These are phyloP conservation scores for Muntiacus reevesi DNA, from an alignment of 2,113 vertebrate species.

Conservation along the genomic window DNA sequence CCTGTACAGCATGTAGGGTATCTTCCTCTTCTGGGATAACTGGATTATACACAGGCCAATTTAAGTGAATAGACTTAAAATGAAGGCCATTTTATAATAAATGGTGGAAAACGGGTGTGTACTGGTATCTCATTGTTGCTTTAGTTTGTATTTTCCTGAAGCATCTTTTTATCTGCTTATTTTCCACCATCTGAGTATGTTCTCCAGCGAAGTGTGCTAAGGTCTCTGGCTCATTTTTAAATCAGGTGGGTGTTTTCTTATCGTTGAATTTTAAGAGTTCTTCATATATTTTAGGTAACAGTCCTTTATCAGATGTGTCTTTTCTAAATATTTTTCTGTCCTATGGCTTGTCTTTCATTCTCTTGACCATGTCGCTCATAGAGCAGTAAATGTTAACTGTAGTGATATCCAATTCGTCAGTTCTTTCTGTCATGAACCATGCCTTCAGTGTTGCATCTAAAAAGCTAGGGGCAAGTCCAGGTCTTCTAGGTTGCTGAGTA, in stretches of 20 bases:
- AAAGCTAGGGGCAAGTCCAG: not conserved
- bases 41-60: not conserved
- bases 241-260: not conserved
- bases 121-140: not conserved
- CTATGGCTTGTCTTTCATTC: not conserved
- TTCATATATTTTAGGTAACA: not conserved
- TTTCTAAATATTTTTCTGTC: not conserved
- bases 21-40: not conserved
- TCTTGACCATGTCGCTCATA: not conserved
- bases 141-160: not conserved
- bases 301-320: not conserved
- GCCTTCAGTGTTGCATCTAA: not conserved
- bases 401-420: not conserved
- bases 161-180: not conserved
- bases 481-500: not conserved
- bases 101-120: not conserved
- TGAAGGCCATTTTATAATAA: not conserved
- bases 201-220: not conserved
- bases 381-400: not conserved
- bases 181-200: not conserved
- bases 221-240: not conserved
- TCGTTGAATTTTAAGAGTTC: not conserved
- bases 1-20: not conserved
- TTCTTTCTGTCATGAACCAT: not conserved
- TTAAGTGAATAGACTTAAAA: not conserved